A percentile compares a stretch with the other conserved stretches of the same genome.
Conservation (phyloP, 2,113 vertebrate species). For the Gymnarchus niloticus region DNA sequence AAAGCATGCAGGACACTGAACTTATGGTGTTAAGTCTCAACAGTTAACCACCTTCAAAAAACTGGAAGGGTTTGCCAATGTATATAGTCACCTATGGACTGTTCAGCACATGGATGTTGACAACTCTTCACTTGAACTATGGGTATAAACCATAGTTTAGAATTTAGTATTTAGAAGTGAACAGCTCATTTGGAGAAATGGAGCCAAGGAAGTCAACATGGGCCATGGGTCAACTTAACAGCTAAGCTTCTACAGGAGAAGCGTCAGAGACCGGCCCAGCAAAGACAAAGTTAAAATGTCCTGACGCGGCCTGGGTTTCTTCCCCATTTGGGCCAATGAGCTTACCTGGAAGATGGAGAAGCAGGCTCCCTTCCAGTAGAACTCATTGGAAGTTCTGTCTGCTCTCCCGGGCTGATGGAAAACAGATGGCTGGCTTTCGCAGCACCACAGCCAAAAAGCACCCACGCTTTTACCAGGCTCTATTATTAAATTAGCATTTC, state of each 20-base stretch:
- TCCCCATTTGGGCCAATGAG: not conserved
- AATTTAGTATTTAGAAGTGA: too few relatives aligned
- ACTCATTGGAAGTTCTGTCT: constrained; percentile 21
- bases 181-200: not conserved
- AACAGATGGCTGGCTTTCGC: constrained; percentile 37
- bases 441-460: constrained; percentile 22
- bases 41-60: not conserved
- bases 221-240: not conserved
- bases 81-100: not conserved
- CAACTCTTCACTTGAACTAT: not conserved
- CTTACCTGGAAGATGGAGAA: constrained; percentile 7
- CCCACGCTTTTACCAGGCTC: constrained; percentile 30
- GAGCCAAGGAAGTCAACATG: not conserved
- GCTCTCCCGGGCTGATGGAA: constrained; percentile 37
- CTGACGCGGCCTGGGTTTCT: not conserved
- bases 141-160: not conserved
- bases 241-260: not conserved
- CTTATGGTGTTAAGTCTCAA: not conserved
- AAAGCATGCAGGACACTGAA: too few relatives aligned
- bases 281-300: not conserved
- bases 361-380: constrained; percentile 21
- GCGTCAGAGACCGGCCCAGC: not conserved
- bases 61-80: not conserved
- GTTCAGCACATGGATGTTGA: not conserved
- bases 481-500: constrained; percentile 31